Conservation (phyloP, 2,888 invertebrate genomes). For the Gonocerus acuteangulatus region DNA sequence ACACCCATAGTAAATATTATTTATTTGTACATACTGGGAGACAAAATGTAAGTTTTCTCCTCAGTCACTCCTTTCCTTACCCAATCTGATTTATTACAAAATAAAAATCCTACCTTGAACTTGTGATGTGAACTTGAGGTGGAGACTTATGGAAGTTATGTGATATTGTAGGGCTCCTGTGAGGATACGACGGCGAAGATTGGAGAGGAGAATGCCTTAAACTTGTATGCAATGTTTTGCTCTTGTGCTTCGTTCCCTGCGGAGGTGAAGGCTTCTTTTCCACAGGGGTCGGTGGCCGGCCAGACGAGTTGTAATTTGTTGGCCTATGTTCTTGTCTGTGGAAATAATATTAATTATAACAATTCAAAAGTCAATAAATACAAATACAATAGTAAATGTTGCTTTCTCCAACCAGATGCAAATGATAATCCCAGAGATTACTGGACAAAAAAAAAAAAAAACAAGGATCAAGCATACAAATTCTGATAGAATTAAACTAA, state of each 20-base stretch:
- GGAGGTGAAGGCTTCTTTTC: slow-evolving; percentile 37
- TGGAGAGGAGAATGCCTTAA: slow-evolving; percentile 52
- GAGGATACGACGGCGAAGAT: slow-evolving; percentile 49
- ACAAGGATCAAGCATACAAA: no score
- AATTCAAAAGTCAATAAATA: background rate
- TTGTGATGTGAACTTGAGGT: slow-evolving; percentile 36
- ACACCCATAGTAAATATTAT: no score
- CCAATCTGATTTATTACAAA: no score
- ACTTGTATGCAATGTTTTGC: slow-evolving; percentile 15
- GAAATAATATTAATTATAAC: background rate
- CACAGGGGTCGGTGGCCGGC: slow-evolving; percentile 36
- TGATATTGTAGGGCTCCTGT: slow-evolving; percentile 41
- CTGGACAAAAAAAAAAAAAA: background rate
- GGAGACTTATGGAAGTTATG: slow-evolving; percentile 35
- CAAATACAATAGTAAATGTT: background rate
- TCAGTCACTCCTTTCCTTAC: no score
- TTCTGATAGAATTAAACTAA: no score
- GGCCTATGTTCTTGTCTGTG: slow-evolving; percentile 32
- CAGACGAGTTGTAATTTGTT: slow-evolving; percentile 24
- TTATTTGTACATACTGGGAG: no score
- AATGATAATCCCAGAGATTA: background rate
- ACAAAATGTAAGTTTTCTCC: no score
- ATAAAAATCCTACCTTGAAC: slow-evolving; percentile 32
- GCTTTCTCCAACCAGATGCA: background rate
- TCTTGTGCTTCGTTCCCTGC: slow-evolving; percentile 24